Conservation (phyloP, 2,888 invertebrate genomes). For the Tipula confusa region DNA sequence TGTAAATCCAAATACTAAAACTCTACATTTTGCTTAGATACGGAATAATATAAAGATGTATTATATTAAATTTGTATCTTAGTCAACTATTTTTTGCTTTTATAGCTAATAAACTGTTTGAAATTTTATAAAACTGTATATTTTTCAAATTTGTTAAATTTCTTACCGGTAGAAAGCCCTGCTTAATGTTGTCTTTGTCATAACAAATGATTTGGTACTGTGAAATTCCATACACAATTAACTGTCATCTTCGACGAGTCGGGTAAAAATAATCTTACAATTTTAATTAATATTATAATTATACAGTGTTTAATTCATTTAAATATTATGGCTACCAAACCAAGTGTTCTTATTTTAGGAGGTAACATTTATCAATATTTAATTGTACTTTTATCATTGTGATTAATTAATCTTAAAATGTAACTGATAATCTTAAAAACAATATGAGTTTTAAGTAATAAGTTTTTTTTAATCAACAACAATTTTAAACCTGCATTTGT, state of each 20-base stretch:
- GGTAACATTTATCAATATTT: slow-evolving; percentile 43
- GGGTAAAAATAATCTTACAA: background rate
- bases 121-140: too few species aligned
- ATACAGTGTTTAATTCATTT: background rate
- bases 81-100: too few species aligned
- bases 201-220: background rate
- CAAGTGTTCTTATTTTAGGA: slow-evolving; percentile 48
- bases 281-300: background rate
- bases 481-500: slow-evolving; percentile 31
- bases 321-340: slow-evolving; percentile 42
- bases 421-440: background rate
- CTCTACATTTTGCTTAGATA: too few species aligned
- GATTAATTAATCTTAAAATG: background rate
- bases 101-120: too few species aligned
- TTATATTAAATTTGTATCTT: too few species aligned
- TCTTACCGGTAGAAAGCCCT: background rate
- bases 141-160: too few species aligned
- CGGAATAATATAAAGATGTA: too few species aligned
- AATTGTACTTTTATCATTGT: background rate
- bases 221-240: background rate
- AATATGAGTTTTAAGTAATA: background rate
- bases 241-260: background rate
- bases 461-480: background rate
- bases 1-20: too few species aligned
- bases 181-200: background rate